Conservation (phyloP, 2,888 invertebrate species). For the Lacanobia wlatinum region DNA sequence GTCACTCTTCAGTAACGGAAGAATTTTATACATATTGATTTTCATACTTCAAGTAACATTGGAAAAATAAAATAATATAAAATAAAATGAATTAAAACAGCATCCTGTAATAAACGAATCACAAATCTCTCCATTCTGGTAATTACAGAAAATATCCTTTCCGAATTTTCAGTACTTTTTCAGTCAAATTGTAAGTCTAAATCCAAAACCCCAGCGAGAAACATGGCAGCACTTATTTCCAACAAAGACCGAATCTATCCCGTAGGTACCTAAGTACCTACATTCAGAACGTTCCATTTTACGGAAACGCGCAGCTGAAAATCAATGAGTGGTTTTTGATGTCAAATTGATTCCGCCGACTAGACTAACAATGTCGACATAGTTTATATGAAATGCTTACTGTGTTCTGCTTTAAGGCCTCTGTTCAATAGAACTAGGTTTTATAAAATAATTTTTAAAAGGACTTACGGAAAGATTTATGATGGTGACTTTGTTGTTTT, state of each 20-base stretch:
- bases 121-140: too few species aligned
- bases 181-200: conserved; percentile 4
- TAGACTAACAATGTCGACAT: conserved; percentile 56
- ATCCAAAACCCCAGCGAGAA: conserved; percentile 18
- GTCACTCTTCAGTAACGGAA: too few species aligned
- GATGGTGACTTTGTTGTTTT: conserved; percentile 5
- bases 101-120: background rate
- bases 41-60: too few species aligned
- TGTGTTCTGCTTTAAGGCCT: conserved; percentile 31
- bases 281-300: conserved; percentile 46
- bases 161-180: background rate
- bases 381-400: conserved; percentile 53
- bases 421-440: conserved; percentile 11
- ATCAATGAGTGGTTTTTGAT: conserved; percentile 65
- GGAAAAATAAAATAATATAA: too few species aligned
- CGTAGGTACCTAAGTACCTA: conserved; percentile 1
- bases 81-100: background rate
- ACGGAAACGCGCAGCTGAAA: conserved; percentile 39
- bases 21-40: too few species aligned
- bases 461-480: conserved; percentile 12
- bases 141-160: background rate
- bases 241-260: conserved; percentile 45
- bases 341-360: conserved; percentile 64
- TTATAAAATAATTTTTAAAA: conserved; percentile 17
- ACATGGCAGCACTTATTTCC: conserved; percentile 43